phyloP scores from a whole-genome alignment of 2,113 vertebrate species.

The Sprattus sprattus region DNA sequence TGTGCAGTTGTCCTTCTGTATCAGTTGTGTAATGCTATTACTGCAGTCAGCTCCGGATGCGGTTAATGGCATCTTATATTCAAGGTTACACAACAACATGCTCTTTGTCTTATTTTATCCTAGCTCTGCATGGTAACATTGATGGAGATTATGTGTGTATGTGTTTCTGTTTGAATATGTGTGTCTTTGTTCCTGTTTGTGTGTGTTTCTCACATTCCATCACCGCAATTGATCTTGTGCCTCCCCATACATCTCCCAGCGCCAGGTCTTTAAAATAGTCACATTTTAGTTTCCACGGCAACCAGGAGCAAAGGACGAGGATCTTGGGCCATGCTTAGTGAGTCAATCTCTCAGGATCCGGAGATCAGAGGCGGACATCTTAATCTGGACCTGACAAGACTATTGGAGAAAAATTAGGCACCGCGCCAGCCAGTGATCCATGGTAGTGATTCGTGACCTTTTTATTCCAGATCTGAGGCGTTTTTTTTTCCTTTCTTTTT shows the following conservation, averaged over 20 bases:
- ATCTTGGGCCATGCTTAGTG: constrained; percentile 60
- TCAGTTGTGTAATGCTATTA: neutral
- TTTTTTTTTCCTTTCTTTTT: neutral
- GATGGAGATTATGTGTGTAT: neutral
- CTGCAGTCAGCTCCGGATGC: neutral
- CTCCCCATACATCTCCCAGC: constrained; percentile 48
- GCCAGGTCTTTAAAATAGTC: constrained; percentile 63
- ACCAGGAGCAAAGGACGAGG: constrained; percentile 65
- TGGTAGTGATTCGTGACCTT: neutral
- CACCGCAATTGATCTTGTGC: constrained; percentile 30
- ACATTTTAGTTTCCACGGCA: constrained; percentile 72
- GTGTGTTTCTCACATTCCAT: constrained; percentile 1
- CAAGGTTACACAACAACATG: neutral
- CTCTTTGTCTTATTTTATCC: neutral
- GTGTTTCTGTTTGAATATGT: neutral
- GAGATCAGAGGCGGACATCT: constrained; percentile 35
- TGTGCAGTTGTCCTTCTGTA: neutral
- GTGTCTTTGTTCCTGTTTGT: neutral
- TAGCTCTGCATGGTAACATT: neutral
- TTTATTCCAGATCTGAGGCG: neutral
- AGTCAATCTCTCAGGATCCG: constrained; percentile 43
- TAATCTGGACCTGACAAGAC: constrained; percentile 37
- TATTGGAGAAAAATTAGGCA: constrained; percentile 12
- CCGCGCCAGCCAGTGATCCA: neutral
- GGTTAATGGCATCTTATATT: neutral